Evolutionary conservation across 2,888 invertebrate species (phyloP).

Genomic region (Chloroclystis v-ata): DNA sequence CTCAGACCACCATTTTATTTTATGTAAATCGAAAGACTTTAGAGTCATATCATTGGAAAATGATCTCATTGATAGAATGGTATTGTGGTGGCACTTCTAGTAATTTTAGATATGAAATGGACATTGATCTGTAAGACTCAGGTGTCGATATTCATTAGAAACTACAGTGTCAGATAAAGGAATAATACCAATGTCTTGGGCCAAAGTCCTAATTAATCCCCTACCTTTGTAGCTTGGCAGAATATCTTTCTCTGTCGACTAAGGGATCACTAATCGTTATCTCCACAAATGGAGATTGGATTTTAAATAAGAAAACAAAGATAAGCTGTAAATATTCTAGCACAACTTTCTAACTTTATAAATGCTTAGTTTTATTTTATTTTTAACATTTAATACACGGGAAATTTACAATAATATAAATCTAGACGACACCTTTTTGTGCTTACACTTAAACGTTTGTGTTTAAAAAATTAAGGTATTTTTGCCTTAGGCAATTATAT

Average conservation of each 20-base stretch:
- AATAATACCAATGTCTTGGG: conserved; percentile 4
- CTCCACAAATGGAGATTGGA: conserved; percentile 69
- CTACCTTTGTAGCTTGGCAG: conserved; percentile 14
- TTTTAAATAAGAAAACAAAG: conserved; percentile 38
- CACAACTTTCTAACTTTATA: conserved; percentile 28
- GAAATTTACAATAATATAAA: background rate
- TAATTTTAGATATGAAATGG: conserved; percentile 1
- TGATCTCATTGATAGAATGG: background rate
- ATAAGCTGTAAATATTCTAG: conserved; percentile 39
- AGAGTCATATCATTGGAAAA: background rate
- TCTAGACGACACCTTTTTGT: background rate
- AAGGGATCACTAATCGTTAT: conserved; percentile 64
- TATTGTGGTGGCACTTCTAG: conserved; percentile 4
- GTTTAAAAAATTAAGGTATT: no score
- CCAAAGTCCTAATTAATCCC: conserved; percentile 23
- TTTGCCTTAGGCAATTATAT: no score
- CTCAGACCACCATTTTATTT: no score
- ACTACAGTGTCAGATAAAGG: background rate
- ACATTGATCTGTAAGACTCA: background rate
- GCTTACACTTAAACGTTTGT: background rate
- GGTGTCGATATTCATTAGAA: no score
- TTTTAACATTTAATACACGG: conserved; percentile 1
- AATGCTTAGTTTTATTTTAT: conserved; percentile 25
- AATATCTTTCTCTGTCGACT: conserved; percentile 30
- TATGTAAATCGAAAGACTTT: no score